Conservation (phyloP, 2,888 invertebrate genomes). For the Biston stratarius region DNA sequence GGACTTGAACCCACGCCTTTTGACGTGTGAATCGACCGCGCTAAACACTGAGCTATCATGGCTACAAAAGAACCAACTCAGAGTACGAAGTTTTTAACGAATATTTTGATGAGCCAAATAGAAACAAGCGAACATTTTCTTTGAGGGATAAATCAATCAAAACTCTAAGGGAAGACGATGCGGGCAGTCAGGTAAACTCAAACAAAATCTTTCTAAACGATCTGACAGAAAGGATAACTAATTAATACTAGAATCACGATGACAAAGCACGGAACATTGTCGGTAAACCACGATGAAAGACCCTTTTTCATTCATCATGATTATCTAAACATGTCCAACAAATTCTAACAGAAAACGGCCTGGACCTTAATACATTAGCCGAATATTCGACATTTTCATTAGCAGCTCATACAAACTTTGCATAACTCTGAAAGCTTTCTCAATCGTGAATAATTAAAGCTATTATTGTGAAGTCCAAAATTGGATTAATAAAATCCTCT, state of each 20-base stretch:
- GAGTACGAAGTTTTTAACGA: background rate
- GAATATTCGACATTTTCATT: conserved; percentile 64
- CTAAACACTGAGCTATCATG: too few species aligned
- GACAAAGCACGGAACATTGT: conserved; percentile 26
- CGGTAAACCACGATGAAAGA: conserved; percentile 28
- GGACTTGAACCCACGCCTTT: too few species aligned
- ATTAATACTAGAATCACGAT: conserved; percentile 27
- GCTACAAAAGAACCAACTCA: too few species aligned
- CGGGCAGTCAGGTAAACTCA: conserved; percentile 17
- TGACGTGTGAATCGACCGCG: too few species aligned
- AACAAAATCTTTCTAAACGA: conserved; percentile 19
- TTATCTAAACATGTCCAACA: conserved; percentile 55
- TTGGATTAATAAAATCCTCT: conserved; percentile 71
- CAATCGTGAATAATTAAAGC: conserved; percentile 78
- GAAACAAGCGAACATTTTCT: background rate
- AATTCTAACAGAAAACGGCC: conserved; percentile 44
- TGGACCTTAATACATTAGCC: conserved; percentile 55
- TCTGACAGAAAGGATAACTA: conserved; percentile 12
- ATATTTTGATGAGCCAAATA: too few species aligned
- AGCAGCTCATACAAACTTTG: conserved; percentile 65
- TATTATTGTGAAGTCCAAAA: conserved; percentile 72
- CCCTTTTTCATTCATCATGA: conserved; percentile 53
- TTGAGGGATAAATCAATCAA: background rate
- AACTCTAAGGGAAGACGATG: conserved; percentile 20
- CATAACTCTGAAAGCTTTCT: conserved; percentile 72